A percentile compares a stretch with the other conserved stretches of the same genome.
phyloP scores from a whole-genome alignment of 1,140 invertebrate genomes.

The Drosophila asahinai region DNA sequence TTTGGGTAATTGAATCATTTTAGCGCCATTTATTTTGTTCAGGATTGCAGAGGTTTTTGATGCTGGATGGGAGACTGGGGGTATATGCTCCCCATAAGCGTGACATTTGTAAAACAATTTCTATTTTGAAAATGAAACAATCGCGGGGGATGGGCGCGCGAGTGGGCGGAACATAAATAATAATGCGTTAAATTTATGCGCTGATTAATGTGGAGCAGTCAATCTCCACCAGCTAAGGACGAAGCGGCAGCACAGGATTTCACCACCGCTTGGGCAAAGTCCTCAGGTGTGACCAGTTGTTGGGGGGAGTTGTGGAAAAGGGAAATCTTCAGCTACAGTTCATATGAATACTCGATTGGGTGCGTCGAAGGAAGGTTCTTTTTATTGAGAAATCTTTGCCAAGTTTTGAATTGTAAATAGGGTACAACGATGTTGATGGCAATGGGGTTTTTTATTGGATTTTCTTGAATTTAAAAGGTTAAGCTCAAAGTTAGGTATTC shows the following conservation, averaged over 20 bases:
- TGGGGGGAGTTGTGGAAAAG: not conserved
- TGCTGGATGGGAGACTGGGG: not conserved
- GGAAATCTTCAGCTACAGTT: slow-evolving; percentile 39
- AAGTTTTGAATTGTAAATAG: slow-evolving; percentile 17
- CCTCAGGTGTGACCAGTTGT: slow-evolving; percentile 66
- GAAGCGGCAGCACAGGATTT: slow-evolving; percentile 14
- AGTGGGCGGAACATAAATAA: slow-evolving; percentile 71
- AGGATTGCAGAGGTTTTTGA: slow-evolving; percentile 26
- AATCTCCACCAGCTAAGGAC: slow-evolving; percentile 54
- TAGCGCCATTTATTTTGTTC: slow-evolving; percentile 81
- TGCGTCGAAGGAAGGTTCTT: not conserved
- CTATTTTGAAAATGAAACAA: slow-evolving; percentile 78
- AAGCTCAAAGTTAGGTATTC: too few species aligned
- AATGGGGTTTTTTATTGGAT: not conserved
- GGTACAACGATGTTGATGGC: not conserved
- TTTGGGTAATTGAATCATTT: slow-evolving; percentile 81
- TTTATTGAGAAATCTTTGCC: not conserved
- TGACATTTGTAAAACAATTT: slow-evolving; percentile 83
- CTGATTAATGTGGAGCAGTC: slow-evolving; percentile 79
- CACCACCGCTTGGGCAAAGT: slow-evolving; percentile 22
- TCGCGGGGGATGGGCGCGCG: slow-evolving; percentile 1
- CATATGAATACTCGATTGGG: slow-evolving; percentile 63
- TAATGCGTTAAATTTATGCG: slow-evolving; percentile 83
- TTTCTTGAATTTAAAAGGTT: not conserved
- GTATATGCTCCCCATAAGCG: slow-evolving; percentile 25